Evolutionary conservation across 1,140 invertebrate genomes (phyloP).

Genomic region (Zaprionus africanus): DNA sequence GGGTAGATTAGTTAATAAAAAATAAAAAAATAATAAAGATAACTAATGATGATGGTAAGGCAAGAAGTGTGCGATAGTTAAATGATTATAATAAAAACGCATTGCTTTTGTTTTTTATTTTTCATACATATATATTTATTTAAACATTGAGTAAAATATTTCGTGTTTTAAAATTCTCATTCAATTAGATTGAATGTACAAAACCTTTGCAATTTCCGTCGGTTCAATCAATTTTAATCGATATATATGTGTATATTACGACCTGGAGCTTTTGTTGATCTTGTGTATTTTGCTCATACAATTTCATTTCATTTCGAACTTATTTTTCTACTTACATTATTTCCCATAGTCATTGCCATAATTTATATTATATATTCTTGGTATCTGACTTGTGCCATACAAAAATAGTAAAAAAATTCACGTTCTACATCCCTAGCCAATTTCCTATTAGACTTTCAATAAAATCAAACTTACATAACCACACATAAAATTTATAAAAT

Average conservation of each 20-base stretch:
- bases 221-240: neutral
- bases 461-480: neutral
- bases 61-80: neutral
- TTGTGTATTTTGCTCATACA: neutral
- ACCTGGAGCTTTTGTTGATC: neutral
- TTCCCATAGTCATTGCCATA: constrained; percentile 4
- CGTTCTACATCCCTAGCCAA: constrained; percentile 24
- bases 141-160: constrained; percentile 57
- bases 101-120: neutral
- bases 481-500: neutral
- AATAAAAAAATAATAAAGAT: neutral
- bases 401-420: constrained; percentile 35
- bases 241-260: constrained; percentile 7
- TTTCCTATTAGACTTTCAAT: constrained; percentile 25
- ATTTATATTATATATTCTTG: constrained; percentile 1
- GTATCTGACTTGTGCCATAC: constrained; percentile 10
- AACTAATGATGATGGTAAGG: no score
- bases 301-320: constrained; percentile 13
- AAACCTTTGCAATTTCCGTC: constrained; percentile 20
- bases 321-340: constrained; percentile 8
- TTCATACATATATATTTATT: constrained; percentile 38
- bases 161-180: constrained; percentile 34
- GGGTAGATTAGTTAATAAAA: neutral
- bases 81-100: neutral
- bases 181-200: constrained; percentile 64